phyloP scores from a whole-genome alignment of 2,888 invertebrate genomes.

The Pandemis cinnamomeana region DNA sequence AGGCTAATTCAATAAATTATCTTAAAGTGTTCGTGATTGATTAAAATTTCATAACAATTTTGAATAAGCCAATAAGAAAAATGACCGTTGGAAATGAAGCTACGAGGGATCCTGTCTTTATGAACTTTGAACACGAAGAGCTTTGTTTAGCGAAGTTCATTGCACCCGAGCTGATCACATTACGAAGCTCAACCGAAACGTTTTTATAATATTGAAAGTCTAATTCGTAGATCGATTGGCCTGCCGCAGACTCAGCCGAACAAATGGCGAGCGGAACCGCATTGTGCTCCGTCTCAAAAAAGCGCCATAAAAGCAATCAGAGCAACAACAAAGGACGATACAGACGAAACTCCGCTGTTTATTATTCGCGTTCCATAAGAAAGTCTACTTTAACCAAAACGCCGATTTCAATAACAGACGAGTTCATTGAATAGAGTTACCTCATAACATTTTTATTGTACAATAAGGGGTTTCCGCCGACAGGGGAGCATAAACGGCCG shows the following conservation, averaged over 20 bases:
- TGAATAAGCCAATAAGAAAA: background rate
- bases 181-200: slow-evolving; percentile 30
- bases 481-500: slow-evolving; percentile 66
- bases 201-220: slow-evolving; percentile 37
- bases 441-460: slow-evolving; percentile 83
- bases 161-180: slow-evolving; percentile 36
- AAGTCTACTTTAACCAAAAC: slow-evolving; percentile 73
- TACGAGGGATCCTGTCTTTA: slow-evolving; percentile 30
- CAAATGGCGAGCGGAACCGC: slow-evolving; percentile 42
- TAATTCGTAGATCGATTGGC: slow-evolving; percentile 31
- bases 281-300: slow-evolving; percentile 46
- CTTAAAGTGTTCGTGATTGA: background rate
- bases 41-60: background rate
- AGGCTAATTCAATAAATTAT: too few species aligned
- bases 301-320: slow-evolving; percentile 61
- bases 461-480: slow-evolving; percentile 73
- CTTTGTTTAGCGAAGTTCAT: slow-evolving; percentile 33
- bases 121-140: slow-evolving; percentile 38
- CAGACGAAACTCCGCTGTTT: slow-evolving; percentile 60
- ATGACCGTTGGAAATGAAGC: slow-evolving; percentile 24
- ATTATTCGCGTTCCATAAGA: slow-evolving; percentile 66
- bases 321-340: slow-evolving; percentile 60
- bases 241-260: slow-evolving; percentile 15
- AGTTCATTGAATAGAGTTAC: slow-evolving; percentile 81
- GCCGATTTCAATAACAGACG: slow-evolving; percentile 79